A percentile compares a stretch with the other conserved stretches of the same genome.
phyloP scores from a whole-genome alignment of 2,797 vertebrate species.

The Macroramphosus scolopax region DNA sequence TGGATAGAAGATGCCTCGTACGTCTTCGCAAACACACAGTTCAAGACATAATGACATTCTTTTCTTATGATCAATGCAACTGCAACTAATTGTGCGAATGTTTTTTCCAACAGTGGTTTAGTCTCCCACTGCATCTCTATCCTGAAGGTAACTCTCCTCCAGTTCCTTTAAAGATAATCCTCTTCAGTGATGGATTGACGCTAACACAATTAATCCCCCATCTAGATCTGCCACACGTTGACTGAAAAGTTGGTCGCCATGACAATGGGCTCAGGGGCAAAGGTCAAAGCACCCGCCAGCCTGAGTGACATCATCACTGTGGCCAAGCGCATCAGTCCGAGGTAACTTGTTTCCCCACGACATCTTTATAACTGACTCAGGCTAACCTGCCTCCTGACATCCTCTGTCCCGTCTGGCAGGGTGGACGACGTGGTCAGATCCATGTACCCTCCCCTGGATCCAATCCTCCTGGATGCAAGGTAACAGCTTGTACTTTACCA shows the following conservation, averaged over 20 bases:
- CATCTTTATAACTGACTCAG: not conserved
- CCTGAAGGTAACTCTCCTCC: slow-evolving; percentile 84
- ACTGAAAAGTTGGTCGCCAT: slow-evolving; percentile 95
- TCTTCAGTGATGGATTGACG: not conserved
- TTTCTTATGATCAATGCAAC: not conserved
- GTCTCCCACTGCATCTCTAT: slow-evolving; percentile 98
- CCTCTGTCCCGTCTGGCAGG: slow-evolving; percentile 61
- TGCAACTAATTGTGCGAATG: slow-evolving; percentile 1
- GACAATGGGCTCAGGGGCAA: slow-evolving; percentile 95
- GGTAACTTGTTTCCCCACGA: slow-evolving; percentile 70
- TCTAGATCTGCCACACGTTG: slow-evolving; percentile 93
- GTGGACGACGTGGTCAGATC: slow-evolving; percentile 95
- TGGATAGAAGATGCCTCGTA: slow-evolving; percentile 98
- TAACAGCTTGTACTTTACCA: slow-evolving; percentile 71
- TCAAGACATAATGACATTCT: no score
- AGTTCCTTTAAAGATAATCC: not conserved
- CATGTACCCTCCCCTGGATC: slow-evolving; percentile 95
- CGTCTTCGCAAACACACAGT: slow-evolving; percentile 37
- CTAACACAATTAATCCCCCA: not conserved
- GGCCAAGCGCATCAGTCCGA: slow-evolving; percentile 94
- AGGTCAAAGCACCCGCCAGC: slow-evolving; percentile 91
- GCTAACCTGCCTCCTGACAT: not conserved
- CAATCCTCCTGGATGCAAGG: slow-evolving; percentile 94
- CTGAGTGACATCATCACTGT: slow-evolving; percentile 93
- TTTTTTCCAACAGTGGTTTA: slow-evolving; percentile 82